Percentiles rank a stretch among this genome's conserved stretches.
phyloP scores from a whole-genome alignment of 2,113 vertebrate genomes.

The Dipodomys ordii region DNA sequence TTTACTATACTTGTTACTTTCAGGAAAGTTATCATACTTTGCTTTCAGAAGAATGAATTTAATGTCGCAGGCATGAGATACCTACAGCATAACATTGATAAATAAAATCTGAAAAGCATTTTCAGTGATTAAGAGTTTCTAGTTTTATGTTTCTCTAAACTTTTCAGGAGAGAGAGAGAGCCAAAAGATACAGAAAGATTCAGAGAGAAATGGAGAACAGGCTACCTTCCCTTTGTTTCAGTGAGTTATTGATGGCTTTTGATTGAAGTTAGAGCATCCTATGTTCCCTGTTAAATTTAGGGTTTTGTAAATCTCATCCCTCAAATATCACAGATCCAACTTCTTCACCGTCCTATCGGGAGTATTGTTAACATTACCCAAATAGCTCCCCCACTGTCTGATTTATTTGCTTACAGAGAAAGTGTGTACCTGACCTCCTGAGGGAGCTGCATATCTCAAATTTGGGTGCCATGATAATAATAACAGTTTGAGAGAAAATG shows the following conservation, averaged over 20 bases:
- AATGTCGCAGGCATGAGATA: slow-evolving; percentile 53
- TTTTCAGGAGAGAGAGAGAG: not conserved
- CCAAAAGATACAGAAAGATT: not conserved
- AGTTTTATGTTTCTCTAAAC: not conserved
- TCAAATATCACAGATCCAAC: slow-evolving; percentile 34
- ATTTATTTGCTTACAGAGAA: slow-evolving; percentile 82
- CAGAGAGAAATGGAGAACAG: fast-evolving
- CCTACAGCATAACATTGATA: slow-evolving; percentile 21
- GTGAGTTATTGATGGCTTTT: slow-evolving; percentile 79
- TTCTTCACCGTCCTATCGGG: slow-evolving; percentile 77
- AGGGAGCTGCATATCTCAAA: slow-evolving; percentile 77
- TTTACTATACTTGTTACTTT: slow-evolving; percentile 60
- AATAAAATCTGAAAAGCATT: not conserved
- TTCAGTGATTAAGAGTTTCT: not conserved
- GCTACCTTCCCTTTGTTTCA: slow-evolving; percentile 73
- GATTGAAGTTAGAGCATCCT: slow-evolving; percentile 58
- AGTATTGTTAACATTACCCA: slow-evolving; percentile 71
- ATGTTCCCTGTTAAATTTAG: slow-evolving; percentile 68
- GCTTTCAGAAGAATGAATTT: slow-evolving; percentile 72
- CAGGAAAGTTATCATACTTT: slow-evolving; percentile 25
- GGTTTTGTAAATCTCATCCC: slow-evolving; percentile 62
- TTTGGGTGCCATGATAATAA: slow-evolving; percentile 81
- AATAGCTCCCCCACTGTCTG: slow-evolving; percentile 81
- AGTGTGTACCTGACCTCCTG: slow-evolving; percentile 75
- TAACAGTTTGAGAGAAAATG: slow-evolving; percentile 81